Percentiles rank a stretch among this genome's conserved stretches.
phyloP scores from a whole-genome alignment of 2,888 invertebrate species.

The Enchytraeus crypticus region DNA sequence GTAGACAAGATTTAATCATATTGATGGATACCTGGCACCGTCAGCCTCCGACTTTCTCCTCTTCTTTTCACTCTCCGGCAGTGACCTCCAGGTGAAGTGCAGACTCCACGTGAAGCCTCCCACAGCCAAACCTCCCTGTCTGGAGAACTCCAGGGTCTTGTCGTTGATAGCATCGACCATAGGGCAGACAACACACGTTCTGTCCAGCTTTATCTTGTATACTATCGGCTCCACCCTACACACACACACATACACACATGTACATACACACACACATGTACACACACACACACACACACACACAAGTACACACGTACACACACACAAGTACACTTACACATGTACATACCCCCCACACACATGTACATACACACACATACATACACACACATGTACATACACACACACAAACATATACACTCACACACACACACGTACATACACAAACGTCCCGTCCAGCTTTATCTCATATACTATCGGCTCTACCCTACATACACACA shows the following conservation, averaged over 20 bases:
- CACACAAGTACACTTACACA: not conserved
- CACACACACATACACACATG: not conserved
- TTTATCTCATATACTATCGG: conserved; percentile 78
- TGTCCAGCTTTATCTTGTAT: conserved; percentile 70
- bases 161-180: conserved; percentile 90
- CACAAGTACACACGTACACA: not conserved
- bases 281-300: not conserved
- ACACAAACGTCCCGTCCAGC: conserved; percentile 66
- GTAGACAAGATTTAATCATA: too few relatives aligned
- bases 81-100: conserved; percentile 73
- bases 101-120: conserved; percentile 57
- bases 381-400: not conserved
- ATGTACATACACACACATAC: not conserved
- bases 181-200: conserved; percentile 75
- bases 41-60: conserved; percentile 33
- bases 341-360: too few relatives aligned
- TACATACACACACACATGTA: not conserved
- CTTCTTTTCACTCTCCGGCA: conserved; percentile 37
- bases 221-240: conserved; percentile 73
- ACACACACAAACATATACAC: too few relatives aligned
- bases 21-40: conserved; percentile 47
- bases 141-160: conserved; percentile 56
- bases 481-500: conserved; percentile 57
- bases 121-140: conserved; percentile 38
- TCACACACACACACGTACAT: too few relatives aligned